phyloP scores from a whole-genome alignment of 2,888 invertebrate species.

The Pheosia tremula region DNA sequence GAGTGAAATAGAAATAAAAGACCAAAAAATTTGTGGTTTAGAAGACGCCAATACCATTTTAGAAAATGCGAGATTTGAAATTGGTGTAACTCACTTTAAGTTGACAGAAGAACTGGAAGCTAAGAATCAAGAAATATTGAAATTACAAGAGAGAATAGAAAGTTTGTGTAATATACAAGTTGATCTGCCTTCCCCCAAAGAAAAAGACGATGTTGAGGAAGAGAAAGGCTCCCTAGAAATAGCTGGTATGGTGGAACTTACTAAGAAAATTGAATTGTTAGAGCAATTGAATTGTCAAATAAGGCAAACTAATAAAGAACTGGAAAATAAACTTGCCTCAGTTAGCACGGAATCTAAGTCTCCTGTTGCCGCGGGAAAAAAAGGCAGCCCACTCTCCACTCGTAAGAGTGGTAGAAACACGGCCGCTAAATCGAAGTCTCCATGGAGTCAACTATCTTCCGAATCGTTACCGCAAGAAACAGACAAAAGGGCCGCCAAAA shows the following conservation, averaged over 20 bases:
- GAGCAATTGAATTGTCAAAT: constrained; percentile 82
- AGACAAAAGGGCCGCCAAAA: constrained; percentile 67
- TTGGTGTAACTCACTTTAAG: constrained; percentile 82
- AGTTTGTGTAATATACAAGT: constrained; percentile 41
- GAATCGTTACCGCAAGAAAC: constrained; percentile 68
- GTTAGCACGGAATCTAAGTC: constrained; percentile 60
- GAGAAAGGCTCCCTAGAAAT: constrained; percentile 85
- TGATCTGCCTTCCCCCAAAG: constrained; percentile 43
- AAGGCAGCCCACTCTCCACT: constrained; percentile 68
- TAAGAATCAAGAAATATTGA: constrained; percentile 71
- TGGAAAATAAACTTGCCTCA: constrained; percentile 78
- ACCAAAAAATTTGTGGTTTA: constrained; percentile 81
- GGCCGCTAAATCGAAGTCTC: constrained; percentile 73
- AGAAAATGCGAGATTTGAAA: constrained; percentile 76
- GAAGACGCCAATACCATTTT: constrained; percentile 83
- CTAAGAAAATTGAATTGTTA: constrained; percentile 79
- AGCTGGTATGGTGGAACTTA: constrained; percentile 69
- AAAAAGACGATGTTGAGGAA: constrained; percentile 74
- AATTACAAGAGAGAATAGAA: constrained; percentile 64
- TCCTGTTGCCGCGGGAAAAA: constrained; percentile 60
- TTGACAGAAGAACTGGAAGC: constrained; percentile 80
- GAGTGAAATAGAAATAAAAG: constrained; percentile 82
- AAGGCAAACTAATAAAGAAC: constrained; percentile 79
- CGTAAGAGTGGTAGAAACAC: constrained; percentile 73
- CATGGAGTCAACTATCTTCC: constrained; percentile 73